Evolutionary conservation across 2,113 vertebrate species (phyloP).

Genomic region (Sinocyclocheilus anophthalmus): DNA sequence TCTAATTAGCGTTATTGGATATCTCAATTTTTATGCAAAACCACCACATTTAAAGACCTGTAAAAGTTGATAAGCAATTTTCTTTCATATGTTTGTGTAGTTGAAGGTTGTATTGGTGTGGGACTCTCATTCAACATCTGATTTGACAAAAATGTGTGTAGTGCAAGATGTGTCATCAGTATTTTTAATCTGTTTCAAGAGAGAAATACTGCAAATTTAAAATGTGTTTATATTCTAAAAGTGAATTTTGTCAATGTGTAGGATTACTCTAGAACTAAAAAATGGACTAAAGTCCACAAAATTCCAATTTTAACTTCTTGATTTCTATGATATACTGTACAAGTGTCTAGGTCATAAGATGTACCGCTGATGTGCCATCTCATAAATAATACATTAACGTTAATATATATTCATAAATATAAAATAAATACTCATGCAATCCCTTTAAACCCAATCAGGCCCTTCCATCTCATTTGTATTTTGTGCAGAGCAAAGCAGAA

Average conservation of each 20-base stretch:
- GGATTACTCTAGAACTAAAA: too few relatives aligned
- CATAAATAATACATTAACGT: conserved; percentile 9
- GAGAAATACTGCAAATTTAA: neutral
- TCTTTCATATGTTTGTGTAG: neutral
- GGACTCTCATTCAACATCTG: neutral
- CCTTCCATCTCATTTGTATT: neutral
- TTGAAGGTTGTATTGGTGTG: neutral
- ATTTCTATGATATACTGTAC: too few relatives aligned
- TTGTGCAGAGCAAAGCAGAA: neutral
- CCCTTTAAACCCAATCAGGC: neutral
- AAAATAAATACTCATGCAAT: conserved; percentile 4
- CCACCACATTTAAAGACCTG: neutral
- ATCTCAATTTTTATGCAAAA: neutral
- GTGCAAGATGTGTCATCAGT: too few relatives aligned
- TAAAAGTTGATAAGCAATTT: neutral
- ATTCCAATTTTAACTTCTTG: too few relatives aligned
- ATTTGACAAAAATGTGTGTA: too few relatives aligned
- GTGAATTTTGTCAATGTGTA: neutral
- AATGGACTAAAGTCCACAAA: too few relatives aligned
- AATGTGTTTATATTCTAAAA: neutral
- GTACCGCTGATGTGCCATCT: neutral
- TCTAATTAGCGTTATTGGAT: neutral
- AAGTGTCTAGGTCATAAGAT: neutral
- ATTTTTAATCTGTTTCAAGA: neutral
- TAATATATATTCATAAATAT: neutral